Conservation (phyloP, 2,113 vertebrate genomes). For the Oxyura jamaicensis region DNA sequence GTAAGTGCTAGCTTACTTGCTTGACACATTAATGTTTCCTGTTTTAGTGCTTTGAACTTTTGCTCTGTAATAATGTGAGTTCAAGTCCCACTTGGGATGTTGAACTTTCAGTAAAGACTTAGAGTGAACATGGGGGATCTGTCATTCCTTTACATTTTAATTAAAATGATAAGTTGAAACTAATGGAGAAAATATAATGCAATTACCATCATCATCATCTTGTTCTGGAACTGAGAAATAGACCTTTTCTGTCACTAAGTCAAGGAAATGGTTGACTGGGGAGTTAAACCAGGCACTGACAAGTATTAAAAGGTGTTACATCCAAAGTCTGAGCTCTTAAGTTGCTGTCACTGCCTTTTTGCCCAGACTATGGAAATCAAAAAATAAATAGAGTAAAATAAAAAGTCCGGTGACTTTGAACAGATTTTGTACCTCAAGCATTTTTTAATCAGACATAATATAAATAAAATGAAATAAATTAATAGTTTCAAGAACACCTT, state of each 20-base stretch:
- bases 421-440: background rate
- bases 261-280: background rate
- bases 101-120: slow-evolving; percentile 52
- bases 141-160: slow-evolving; percentile 57
- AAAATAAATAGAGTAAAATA: background rate
- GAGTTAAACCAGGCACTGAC: background rate
- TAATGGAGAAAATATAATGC: slow-evolving; percentile 52
- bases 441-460: slow-evolving; percentile 31
- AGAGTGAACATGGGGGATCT: slow-evolving; percentile 7
- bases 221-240: slow-evolving; percentile 24
- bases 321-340: background rate
- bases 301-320: background rate
- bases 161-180: slow-evolving; percentile 63
- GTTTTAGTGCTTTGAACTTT: slow-evolving; percentile 75
- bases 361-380: background rate
- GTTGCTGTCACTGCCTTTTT: background rate
- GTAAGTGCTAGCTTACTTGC: slow-evolving; percentile 67
- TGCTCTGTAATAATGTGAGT: slow-evolving; percentile 51
- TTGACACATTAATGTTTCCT: slow-evolving; percentile 60
- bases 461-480: slow-evolving; percentile 49
- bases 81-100: slow-evolving; percentile 35
- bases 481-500: slow-evolving; percentile 40
- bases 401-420: slow-evolving; percentile 32
- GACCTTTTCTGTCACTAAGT: background rate
- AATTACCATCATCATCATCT: slow-evolving; percentile 20